Conservation (phyloP, 2,888 invertebrate genomes). For the Erebia epiphron region DNA sequence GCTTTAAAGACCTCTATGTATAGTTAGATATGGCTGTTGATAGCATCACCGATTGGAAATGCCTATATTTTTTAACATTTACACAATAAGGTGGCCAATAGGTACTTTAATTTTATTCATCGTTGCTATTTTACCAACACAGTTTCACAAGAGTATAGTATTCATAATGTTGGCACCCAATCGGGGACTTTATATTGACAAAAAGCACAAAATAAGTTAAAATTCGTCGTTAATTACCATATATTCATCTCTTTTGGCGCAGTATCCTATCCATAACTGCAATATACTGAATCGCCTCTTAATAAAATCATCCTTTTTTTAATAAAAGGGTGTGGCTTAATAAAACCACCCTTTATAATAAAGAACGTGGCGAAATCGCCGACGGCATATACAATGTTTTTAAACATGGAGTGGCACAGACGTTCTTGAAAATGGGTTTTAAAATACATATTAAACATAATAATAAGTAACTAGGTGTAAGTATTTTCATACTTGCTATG, state of each 20-base stretch:
- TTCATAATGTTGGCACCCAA: no score
- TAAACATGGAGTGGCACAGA: neutral
- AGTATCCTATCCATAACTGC: neutral
- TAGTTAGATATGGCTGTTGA: no score
- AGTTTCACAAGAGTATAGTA: no score
- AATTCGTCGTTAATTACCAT: neutral
- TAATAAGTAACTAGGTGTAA: no score
- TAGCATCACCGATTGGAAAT: no score
- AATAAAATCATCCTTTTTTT: conserved; percentile 65
- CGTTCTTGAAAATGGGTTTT: neutral
- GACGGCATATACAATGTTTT: conserved; percentile 10
- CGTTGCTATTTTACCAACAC: no score
- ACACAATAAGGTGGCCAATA: no score
- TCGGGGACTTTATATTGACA: neutral
- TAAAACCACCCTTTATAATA: conserved; percentile 18
- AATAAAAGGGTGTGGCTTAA: conserved; percentile 40
- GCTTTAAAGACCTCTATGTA: no score
- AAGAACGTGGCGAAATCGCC: conserved; percentile 7
- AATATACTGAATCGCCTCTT: conserved; percentile 48
- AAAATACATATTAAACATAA: no score
- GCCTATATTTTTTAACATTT: no score
- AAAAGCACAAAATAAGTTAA: neutral
- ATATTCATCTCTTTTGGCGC: neutral
- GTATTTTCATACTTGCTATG: neutral
- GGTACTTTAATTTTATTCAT: no score